Evolutionary conservation across 2,113 vertebrate species (phyloP).

Genomic region (Rissa tridactyla): DNA sequence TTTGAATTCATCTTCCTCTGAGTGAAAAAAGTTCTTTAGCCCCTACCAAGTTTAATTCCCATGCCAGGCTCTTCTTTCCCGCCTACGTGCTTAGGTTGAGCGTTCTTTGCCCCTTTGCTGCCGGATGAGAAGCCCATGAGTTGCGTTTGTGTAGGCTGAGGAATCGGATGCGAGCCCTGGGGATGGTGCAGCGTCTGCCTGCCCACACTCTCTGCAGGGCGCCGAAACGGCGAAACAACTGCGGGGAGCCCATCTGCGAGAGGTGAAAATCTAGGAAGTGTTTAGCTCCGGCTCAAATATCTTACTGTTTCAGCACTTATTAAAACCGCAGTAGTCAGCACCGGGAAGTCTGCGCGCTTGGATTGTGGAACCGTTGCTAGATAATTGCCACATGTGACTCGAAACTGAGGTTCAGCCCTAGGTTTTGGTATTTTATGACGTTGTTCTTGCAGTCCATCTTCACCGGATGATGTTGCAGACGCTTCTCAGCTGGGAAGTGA

Average conservation of each 20-base stretch:
- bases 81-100: background rate
- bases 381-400: background rate
- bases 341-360: background rate
- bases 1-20: background rate
- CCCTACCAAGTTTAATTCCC: background rate
- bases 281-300: background rate
- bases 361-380: background rate
- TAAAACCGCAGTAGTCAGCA: slow-evolving; percentile 4
- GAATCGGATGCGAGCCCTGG: accelerated
- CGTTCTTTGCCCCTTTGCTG: background rate
- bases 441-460: background rate
- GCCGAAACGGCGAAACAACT: background rate
- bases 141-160: background rate
- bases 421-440: background rate
- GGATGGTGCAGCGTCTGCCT: background rate
- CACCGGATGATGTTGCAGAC: background rate
- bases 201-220: background rate
- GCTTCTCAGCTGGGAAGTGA: background rate
- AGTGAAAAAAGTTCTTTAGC: background rate
- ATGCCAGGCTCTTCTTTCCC: background rate
- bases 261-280: background rate
- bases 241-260: background rate
- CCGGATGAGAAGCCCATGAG: background rate
- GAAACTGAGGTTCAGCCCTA: background rate
- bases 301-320: background rate